phyloP scores from a whole-genome alignment of 2,888 invertebrate species.

The Hemaris fuciformis region DNA sequence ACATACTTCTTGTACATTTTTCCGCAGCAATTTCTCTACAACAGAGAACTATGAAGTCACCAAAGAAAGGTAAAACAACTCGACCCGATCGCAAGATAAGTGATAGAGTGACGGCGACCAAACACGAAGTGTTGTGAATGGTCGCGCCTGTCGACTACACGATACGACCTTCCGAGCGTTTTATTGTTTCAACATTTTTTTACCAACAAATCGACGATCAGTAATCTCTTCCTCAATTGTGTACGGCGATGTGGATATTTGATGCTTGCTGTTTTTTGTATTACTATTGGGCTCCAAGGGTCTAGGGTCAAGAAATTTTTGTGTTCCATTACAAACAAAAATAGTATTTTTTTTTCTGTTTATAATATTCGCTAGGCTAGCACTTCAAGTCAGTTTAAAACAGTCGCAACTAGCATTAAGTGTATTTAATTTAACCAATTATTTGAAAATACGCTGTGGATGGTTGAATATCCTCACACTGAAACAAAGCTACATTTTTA shows the following conservation, averaged over 20 bases:
- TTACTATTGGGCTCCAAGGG: no score
- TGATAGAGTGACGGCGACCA: neutral
- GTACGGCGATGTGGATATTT: neutral
- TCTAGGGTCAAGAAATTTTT: no score
- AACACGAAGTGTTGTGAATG: conserved; percentile 5
- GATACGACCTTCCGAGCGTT: conserved; percentile 3
- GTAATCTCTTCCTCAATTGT: conserved; percentile 11
- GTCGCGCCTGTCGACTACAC: neutral
- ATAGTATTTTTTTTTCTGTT: no score
- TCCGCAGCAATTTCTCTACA: neutral
- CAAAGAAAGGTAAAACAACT: neutral
- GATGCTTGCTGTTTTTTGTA: neutral
- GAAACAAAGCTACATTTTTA: no score
- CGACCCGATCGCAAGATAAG: neutral
- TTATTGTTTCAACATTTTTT: conserved; percentile 10
- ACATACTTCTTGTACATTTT: neutral
- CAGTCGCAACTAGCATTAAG: no score
- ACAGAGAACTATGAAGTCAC: neutral
- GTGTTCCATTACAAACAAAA: no score
- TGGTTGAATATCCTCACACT: no score
- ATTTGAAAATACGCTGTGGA: no score
- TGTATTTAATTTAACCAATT: no score
- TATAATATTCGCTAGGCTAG: no score
- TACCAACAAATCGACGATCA: conserved; percentile 9
- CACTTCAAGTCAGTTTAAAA: no score